A percentile compares a stretch with the other conserved stretches of the same genome.
Conservation (phyloP, 2,797 vertebrate species). For the Tauraco hartlaubi region DNA sequence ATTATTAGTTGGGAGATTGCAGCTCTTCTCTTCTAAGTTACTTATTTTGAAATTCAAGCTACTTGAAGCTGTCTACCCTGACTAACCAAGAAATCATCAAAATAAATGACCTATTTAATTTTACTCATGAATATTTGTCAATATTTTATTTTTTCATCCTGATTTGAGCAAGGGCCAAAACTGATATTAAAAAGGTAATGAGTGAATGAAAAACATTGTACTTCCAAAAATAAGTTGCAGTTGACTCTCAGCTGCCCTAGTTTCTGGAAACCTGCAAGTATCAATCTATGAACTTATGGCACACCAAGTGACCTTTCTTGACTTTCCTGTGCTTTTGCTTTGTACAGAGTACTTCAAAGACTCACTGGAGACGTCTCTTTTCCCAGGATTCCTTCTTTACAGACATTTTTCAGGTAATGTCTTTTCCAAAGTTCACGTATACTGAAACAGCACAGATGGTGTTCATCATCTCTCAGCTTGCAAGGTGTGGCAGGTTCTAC, state of each 20-base stretch:
- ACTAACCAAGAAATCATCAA: background rate
- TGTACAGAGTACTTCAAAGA: background rate
- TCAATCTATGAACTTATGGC: background rate
- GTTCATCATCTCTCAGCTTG: background rate
- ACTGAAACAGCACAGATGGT: background rate
- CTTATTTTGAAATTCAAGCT: background rate
- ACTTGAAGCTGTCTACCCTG: background rate
- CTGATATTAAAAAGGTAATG: background rate
- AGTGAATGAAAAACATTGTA: background rate
- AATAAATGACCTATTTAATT: background rate
- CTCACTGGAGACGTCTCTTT: background rate
- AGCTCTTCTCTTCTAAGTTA: background rate
- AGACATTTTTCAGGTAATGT: background rate
- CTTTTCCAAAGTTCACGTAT: background rate
- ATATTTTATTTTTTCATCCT: background rate
- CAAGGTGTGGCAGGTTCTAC: background rate
- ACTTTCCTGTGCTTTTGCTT: background rate
- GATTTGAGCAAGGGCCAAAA: background rate
- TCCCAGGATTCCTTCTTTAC: background rate
- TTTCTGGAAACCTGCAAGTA: background rate
- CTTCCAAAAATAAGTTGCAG: background rate
- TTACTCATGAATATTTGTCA: background rate
- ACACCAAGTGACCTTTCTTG: background rate
- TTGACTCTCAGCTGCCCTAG: background rate
- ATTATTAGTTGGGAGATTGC: background rate